A percentile compares a stretch with the other conserved stretches of the same genome.
Evolutionary conservation across 2,797 vertebrate genomes (phyloP).

Genomic region (Hephaestus fuliginosus): DNA sequence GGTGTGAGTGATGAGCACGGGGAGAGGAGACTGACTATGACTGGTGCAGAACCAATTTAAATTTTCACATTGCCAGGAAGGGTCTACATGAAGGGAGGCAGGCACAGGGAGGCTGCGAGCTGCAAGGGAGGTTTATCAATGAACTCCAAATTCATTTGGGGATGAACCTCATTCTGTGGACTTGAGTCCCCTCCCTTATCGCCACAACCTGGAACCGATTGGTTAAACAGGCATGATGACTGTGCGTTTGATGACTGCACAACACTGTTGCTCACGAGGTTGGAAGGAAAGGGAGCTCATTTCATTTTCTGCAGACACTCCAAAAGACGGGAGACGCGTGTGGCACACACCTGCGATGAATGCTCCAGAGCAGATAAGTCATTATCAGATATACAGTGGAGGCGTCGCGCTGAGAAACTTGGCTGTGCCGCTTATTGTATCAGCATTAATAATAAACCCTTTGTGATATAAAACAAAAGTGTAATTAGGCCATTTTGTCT

Average conservation of each 20-base stretch:
- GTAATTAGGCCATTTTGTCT: constrained; percentile 19
- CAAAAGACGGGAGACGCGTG: constrained; percentile 44
- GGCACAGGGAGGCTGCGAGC: constrained; percentile 38
- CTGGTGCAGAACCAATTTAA: constrained; percentile 81
- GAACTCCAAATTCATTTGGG: constrained; percentile 76
- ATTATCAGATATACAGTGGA: constrained; percentile 32
- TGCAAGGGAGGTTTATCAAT: constrained; percentile 71
- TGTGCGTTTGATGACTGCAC: constrained; percentile 58
- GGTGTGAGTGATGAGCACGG: constrained; percentile 62
- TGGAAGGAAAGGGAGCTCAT: constrained; percentile 38
- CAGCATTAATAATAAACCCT: constrained; percentile 19
- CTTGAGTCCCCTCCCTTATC: constrained; percentile 59
- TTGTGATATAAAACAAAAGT: neutral
- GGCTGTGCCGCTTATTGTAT: neutral
- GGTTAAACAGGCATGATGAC: constrained; percentile 73
- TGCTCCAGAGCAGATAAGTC: constrained; percentile 43
- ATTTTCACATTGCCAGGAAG: constrained; percentile 73
- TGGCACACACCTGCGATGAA: constrained; percentile 57
- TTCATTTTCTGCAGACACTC: constrained; percentile 61
- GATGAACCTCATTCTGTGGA: constrained; percentile 69
- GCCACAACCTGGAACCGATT: constrained; percentile 65
- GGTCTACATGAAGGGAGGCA: constrained; percentile 51
- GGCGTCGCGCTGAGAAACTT: neutral
- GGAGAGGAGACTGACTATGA: constrained; percentile 53
- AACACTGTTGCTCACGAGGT: constrained; percentile 39